Evolutionary conservation across 1,140 invertebrate species (phyloP), one percentile per base, ranked within the genome.

Genomic region (Drosophila pandora): DNA sequence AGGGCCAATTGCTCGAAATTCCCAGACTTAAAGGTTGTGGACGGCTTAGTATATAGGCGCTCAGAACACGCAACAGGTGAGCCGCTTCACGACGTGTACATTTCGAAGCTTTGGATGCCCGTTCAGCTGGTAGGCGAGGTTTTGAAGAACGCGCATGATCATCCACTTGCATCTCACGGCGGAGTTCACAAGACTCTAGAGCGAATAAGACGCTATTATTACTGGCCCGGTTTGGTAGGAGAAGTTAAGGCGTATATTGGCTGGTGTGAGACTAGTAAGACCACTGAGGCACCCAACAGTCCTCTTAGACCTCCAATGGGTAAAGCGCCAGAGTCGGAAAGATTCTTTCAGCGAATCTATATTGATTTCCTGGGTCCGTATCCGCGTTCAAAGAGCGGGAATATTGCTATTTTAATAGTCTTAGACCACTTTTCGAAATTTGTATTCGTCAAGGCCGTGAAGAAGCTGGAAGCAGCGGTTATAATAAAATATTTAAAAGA

Each of bases 311-410:
- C 59, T 8, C 71, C 64, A 8, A 43, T 75, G 37, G 62, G 61
- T 13, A 49, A 54, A 1, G 25, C 57, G 17, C 9, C 23, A 3
- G 22, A 43, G 23, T 48, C 61, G 0, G 2, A 52, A 8, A n/a
- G 76, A 10, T 52, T 56, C 13, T 67, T 74, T 22, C 75, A 77
- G 37, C 55, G 50, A 22, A 9, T 74, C 2, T 77, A 54, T 22
- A 17, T 71, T 2, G 73, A 76, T 37, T 76, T 76, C 21, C 10
- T 67, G 2, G 68, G 58, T 0, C 52, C 61, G 0, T 72, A 67
- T 59, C 58, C 74, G 8, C 47, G 74, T 2, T 53, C 52, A 21
- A 21, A 34, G 2, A 34, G 21, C n/a, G 73, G 73, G 2, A 55
- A 71, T 28, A 30, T 55, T 17, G 41, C 37, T 0, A 61, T 67